Evolutionary conservation across 2,888 invertebrate species (phyloP).

Genomic region (Muscina levida): DNA sequence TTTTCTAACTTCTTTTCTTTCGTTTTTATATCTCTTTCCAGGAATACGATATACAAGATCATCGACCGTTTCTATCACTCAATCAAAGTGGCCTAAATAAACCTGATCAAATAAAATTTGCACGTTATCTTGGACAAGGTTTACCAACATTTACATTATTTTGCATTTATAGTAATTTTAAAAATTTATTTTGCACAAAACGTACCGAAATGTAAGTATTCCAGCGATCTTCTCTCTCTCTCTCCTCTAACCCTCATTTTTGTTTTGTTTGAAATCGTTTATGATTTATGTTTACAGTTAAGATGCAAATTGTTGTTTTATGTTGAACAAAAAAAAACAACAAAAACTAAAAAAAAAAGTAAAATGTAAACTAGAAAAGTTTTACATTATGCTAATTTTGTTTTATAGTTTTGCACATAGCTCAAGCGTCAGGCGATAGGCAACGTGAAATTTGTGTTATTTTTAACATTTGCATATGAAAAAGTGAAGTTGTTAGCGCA

Average conservation of each 20-base stretch:
- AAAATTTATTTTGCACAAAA: conserved; percentile 80
- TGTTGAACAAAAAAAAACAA: not conserved
- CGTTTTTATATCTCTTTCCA: conserved; percentile 65
- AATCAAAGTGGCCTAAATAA: conserved; percentile 79
- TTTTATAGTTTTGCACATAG: conserved; percentile 17
- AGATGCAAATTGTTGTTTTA: not conserved
- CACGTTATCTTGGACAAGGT: conserved; percentile 79
- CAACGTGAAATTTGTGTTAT: not conserved
- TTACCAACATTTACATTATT: conserved; percentile 79
- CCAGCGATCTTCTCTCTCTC: not conserved
- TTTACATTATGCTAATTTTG: conserved; percentile 13
- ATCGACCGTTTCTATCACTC: conserved; percentile 78
- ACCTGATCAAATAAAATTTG: conserved; percentile 79
- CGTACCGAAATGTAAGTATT: conserved; percentile 79
- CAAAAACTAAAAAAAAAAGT: not conserved
- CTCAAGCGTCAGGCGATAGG: not conserved
- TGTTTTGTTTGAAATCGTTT: too few species aligned
- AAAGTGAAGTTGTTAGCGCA: too few species aligned
- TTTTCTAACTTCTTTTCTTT: conserved; percentile 38
- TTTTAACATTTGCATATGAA: not conserved
- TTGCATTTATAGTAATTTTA: conserved; percentile 80
- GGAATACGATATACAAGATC: conserved; percentile 79
- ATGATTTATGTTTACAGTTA: conserved; percentile 19
- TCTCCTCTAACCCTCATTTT: not conserved
- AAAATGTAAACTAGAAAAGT: too few species aligned